phyloP scores from a whole-genome alignment of 2,797 vertebrate species.

The Melanogrammus aeglefinus region DNA sequence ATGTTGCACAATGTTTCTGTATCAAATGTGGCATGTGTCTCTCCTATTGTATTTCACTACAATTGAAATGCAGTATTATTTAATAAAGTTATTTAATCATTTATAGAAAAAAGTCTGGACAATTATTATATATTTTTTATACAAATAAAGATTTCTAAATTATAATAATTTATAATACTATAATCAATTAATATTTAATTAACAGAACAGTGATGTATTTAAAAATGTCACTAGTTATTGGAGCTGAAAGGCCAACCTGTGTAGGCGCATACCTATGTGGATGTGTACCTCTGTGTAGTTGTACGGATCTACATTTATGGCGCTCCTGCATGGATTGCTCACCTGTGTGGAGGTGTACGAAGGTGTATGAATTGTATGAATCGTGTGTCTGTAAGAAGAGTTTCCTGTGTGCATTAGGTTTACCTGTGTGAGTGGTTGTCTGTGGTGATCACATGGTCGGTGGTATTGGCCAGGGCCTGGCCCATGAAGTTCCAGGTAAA shows the following conservation, averaged over 20 bases:
- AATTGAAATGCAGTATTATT: neutral
- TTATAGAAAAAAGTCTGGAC: neutral
- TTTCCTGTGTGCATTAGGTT: constrained; percentile 31
- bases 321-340: neutral
- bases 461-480: constrained; percentile 80
- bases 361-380: too few species aligned
- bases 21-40: neutral
- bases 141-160: too few species aligned
- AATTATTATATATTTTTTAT: too few species aligned
- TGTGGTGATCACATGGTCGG: constrained; percentile 84
- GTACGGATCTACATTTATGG: neutral
- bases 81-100: neutral
- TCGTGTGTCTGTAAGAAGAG: neutral
- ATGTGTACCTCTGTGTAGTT: neutral
- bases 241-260: neutral
- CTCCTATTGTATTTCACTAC: neutral
- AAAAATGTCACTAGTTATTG: too few species aligned
- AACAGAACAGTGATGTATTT: too few species aligned
- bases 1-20: neutral
- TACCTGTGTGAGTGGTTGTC: constrained; percentile 60
- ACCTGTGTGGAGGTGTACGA: neutral
- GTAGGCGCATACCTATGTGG: neutral
- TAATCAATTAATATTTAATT: too few species aligned
- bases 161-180: too few species aligned
- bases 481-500: constrained; percentile 87